Evolutionary conservation across 2,113 vertebrate species (phyloP).

Genomic region (Propithecus coquereli): DNA sequence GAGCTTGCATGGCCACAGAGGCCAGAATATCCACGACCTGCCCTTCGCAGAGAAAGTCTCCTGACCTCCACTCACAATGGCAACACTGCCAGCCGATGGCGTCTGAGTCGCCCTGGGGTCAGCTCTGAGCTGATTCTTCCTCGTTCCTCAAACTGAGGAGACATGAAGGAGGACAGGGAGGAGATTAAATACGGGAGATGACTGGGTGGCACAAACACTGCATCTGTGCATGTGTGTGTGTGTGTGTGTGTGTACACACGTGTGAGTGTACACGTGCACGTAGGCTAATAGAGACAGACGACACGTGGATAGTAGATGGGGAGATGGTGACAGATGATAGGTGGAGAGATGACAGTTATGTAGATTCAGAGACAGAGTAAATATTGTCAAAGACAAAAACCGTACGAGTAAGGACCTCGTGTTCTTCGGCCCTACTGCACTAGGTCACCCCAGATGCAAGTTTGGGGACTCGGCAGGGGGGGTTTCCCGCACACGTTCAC

Average conservation of each 20-base stretch:
- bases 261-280: rapidly evolving
- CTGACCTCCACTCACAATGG: rapidly evolving
- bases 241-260: rapidly evolving
- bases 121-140: background rate
- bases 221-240: background rate
- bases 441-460: background rate
- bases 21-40: rapidly evolving
- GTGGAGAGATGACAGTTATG: no score
- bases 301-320: background rate
- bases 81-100: no score
- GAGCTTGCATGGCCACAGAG: rapidly evolving
- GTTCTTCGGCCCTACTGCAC: background rate
- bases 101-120: background rate
- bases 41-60: no score
- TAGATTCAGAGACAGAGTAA: background rate
- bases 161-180: background rate
- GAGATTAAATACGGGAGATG: background rate
- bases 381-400: background rate
- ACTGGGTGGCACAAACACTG: background rate
- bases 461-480: rapidly evolving
- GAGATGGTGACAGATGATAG: background rate
- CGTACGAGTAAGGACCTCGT: background rate
- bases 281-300: background rate
- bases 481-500: background rate
- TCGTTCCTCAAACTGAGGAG: background rate